Evolutionary conservation across 2,797 vertebrate genomes (phyloP), one percentile per base, ranked within the genome.

Genomic region (Pelodytes ibericus): DNA sequence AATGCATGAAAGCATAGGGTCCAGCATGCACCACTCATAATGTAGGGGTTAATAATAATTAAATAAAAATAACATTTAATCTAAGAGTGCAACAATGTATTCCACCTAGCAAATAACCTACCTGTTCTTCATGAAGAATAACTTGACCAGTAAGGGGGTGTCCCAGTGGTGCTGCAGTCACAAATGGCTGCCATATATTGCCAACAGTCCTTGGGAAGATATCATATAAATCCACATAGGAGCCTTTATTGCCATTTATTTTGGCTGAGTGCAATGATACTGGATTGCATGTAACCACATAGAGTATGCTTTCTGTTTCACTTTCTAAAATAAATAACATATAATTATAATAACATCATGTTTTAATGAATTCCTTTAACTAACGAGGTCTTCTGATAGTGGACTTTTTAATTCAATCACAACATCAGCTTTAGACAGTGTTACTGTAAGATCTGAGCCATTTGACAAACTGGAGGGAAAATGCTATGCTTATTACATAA

Each of bases 101-200:
- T 5, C 13, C 5, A 36, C 33, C 5, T 36, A 36, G 15, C 13
- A 44, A 16, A 16, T 47, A 58, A 33, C 72, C 18, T 84, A 99
- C 98, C 96, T 99, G 92, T 65, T 96, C 94, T 84, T 99, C 98
- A 20, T 99, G 98, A 60, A 99, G 89, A 84, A 99, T 89, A 84
- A 98, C 91, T 87, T 98, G 97, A 65, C 93, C 93, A 22, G 89
- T 93, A 47, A 99, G 92, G 0, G 95, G 96, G 83, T 85, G 91
- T 72, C 95, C 95, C 7, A 99, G 88, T 0, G 94, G 92, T 15
- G 96, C 97, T 7, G 94, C 77, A 25, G 92, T 95, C 76, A 97
- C 88, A 75, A 97, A 94, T 3, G 97, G 98, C 64, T 97, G 95
- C 96, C 96, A 98, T 33, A 94, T 82, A 3, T 91, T 93, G 22